A percentile compares a stretch with the other conserved stretches of the same genome.
Conservation (phyloP, 2,113 vertebrate genomes). For the Nannobrachium achirus region DNA sequence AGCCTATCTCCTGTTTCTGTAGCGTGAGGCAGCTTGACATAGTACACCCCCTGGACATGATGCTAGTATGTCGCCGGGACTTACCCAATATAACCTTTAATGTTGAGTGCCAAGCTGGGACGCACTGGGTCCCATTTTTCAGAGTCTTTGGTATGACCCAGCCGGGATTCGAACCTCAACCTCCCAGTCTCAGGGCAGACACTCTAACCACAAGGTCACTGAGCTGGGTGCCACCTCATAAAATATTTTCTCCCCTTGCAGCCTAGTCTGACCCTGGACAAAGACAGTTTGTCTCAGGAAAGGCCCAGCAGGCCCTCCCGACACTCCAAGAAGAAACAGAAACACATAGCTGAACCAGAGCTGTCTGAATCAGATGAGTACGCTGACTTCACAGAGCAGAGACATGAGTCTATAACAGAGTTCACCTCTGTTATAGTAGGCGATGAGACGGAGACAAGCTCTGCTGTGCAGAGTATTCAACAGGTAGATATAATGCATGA, state of each 20-base stretch:
- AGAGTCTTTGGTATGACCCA: no score
- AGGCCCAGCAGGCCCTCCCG: slow-evolving; percentile 76
- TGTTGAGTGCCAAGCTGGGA: no score
- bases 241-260: slow-evolving; percentile 43
- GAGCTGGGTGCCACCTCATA: background rate
- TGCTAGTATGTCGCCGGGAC: no score
- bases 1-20: no score
- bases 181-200: no score
- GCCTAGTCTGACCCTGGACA: slow-evolving; percentile 88
- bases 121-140: no score
- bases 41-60: no score
- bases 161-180: no score
- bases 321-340: slow-evolving; percentile 83
- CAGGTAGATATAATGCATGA: slow-evolving; percentile 80
- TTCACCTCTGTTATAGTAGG: slow-evolving; percentile 83
- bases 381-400: slow-evolving; percentile 82
- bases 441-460: slow-evolving; percentile 94
- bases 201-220: no score
- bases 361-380: slow-evolving; percentile 85
- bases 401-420: slow-evolving; percentile 61
- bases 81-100: no score
- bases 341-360: slow-evolving; percentile 76
- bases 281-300: slow-evolving; percentile 80
- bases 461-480: slow-evolving; percentile 96
- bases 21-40: no score